A percentile compares a stretch with the other conserved stretches of the same genome.
phyloP scores from a whole-genome alignment of 2,797 vertebrate species.

The Xerus rutilus region DNA sequence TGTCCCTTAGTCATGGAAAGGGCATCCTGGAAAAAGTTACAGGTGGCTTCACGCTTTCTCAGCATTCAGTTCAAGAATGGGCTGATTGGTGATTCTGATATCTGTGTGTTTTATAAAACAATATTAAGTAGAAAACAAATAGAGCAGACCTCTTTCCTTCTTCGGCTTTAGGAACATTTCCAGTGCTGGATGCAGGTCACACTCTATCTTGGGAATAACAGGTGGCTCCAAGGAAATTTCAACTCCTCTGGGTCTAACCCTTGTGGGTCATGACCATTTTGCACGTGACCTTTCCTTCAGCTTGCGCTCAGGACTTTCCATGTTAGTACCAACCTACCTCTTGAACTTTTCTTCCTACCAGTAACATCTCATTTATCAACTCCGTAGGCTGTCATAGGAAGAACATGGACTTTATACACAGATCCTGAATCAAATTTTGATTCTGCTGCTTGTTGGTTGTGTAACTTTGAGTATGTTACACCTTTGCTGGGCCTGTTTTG shows the following conservation, averaged over 20 bases:
- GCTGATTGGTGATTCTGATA: background rate
- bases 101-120: background rate
- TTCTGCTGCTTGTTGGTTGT: background rate
- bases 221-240: background rate
- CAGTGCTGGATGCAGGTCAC: background rate
- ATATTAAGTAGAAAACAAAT: background rate
- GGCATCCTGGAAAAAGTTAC: background rate
- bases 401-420: background rate
- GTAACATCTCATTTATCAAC: background rate
- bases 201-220: too few relatives aligned
- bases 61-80: background rate
- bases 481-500: background rate
- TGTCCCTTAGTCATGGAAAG: fast-evolving
- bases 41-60: background rate
- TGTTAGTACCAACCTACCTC: background rate
- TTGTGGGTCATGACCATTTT: background rate
- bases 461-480: background rate
- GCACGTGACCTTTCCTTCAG: background rate
- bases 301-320: background rate
- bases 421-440: background rate
- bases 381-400: fast-evolving
- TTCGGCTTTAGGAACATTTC: fast-evolving
- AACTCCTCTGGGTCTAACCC: background rate
- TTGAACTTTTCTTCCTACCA: too few relatives aligned
- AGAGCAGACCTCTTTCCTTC: background rate